Evolutionary conservation across 2,113 vertebrate genomes (phyloP).

Genomic region (Grammomys dolichurus): DNA sequence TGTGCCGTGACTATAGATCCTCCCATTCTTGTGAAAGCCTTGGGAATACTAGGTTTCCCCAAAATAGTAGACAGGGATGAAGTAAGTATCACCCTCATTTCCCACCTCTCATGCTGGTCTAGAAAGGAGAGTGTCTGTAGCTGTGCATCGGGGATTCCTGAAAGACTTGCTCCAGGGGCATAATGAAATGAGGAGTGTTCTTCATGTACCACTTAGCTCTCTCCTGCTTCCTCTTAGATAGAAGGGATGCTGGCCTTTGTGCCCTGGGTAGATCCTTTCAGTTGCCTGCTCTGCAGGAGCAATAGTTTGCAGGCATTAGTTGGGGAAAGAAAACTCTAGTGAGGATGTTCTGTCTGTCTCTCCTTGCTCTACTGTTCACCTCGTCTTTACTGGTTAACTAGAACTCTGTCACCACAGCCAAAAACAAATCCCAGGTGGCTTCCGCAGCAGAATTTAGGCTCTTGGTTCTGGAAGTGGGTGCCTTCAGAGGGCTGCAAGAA

Average conservation of each 20-base stretch:
- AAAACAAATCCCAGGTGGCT: background rate
- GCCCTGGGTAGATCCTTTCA: background rate
- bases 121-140: background rate
- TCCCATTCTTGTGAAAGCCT: background rate
- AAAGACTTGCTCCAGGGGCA: background rate
- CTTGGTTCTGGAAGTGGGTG: background rate
- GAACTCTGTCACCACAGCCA: rapidly evolving
- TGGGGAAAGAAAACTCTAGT: background rate
- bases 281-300: background rate
- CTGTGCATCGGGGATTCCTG: too few species aligned
- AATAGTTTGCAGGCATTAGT: background rate
- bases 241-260: background rate
- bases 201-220: background rate
- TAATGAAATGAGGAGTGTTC: background rate
- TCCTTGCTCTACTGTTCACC: background rate
- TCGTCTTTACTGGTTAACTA: background rate
- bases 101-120: too few species aligned
- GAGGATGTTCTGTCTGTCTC: background rate
- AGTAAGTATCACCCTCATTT: background rate
- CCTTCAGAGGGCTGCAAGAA: background rate
- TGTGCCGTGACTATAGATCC: background rate
- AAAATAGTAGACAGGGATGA: background rate
- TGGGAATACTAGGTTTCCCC: background rate
- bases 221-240: background rate
- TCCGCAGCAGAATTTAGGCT: background rate